Evolutionary conservation across 2,113 vertebrate species (phyloP), one percentile per base, ranked within the genome.

Genomic region (Geococcyx californianus): DNA sequence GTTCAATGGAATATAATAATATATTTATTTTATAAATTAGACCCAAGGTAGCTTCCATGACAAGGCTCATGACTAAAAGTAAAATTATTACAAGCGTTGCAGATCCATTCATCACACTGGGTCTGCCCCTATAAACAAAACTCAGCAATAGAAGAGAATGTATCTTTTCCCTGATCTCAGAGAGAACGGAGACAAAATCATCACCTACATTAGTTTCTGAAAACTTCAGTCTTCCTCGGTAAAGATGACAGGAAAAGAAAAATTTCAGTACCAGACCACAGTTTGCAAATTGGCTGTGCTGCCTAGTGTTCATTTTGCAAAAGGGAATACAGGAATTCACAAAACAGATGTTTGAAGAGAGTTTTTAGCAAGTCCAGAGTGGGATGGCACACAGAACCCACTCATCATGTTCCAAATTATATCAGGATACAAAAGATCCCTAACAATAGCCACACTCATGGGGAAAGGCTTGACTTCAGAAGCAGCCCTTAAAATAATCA

Each of bases 351-450:
- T 25, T 4, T 54, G 28, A 73, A 36, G 6, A 58, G 10, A 62
- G 23, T 11, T 94, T 86, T 47, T 77, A 45, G 63, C 36, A 69
- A 63, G n/a, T 19, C 21, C 8, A 84, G 34, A 47, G 9, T 4
- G 29, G 49, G 28, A 62, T 21, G 21, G 31, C n/a, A 58, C 29
- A 47, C 10, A 66, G 51, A 91, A 63, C 6, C 18, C 33, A 52
- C 8, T 23, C 3, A 1, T 34, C 1, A 0, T 2, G 23, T 23
- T 80, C 60, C 72, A 69, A n/a, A 44, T 13, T 28, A 25, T 25
- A 77, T 0, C 45, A 80, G 21, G 28, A 60, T 21, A 75, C 49
- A 60, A 47, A 78, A 64, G 18, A 66, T 10, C 31, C n/a, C 21
- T 44, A 9, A n/a, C 16, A 60, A 31, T 0, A 2, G 49, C 59